Evolutionary conservation across 1,140 invertebrate species (phyloP), one percentile per base, ranked within the genome.

Genomic region (Drosophila kepulauana): DNA sequence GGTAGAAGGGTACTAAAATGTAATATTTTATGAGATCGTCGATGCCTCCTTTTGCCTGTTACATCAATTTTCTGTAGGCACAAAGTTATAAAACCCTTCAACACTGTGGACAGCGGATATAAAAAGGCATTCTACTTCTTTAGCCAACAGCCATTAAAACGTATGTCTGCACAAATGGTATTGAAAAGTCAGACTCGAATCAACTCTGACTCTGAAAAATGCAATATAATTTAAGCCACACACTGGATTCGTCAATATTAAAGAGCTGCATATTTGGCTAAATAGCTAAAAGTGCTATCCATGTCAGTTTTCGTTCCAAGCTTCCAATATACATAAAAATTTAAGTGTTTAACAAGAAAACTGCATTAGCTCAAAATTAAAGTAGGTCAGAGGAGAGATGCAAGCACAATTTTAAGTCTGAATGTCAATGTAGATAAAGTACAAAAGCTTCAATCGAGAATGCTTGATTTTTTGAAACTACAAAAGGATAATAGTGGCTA

Each of bases 261-360:
- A 13, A 54, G 30, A 5, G 4, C 0, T 5, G 33, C n/a, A 54
- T 76, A 79, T 73, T 84, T 84, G 76, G 84, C 76, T 84, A 84
- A 82, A 79, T 79, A 61, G 54, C 81, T 69, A 5, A 38, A 59
- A 75, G 51, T 64, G 57, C 38, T 15, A 15, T 16, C 20, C 16
- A n/a, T 63, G 61, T 82, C 57, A 70, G 11, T 41, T 20, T 74
- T 62, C 38, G 54, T 13, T 67, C 35, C 65, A 46, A 76, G 57
- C 64, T 45, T 61, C 20, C 59, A 30, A 45, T 15, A 51, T 30
- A 49, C 66, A 58, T 75, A 78, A 51, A 80, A 56, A 85, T 85
- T 78, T 81, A 85, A 66, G 66, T 69, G 68, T 66, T 65, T 85
- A 64, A 85, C 81, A 85, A 72, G 81, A 62, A 75, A 85, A 85